Percentiles rank a stretch among this genome's conserved stretches.
Evolutionary conservation across 2,113 vertebrate species (phyloP).

Genomic region (Cheirogaleus medius): DNA sequence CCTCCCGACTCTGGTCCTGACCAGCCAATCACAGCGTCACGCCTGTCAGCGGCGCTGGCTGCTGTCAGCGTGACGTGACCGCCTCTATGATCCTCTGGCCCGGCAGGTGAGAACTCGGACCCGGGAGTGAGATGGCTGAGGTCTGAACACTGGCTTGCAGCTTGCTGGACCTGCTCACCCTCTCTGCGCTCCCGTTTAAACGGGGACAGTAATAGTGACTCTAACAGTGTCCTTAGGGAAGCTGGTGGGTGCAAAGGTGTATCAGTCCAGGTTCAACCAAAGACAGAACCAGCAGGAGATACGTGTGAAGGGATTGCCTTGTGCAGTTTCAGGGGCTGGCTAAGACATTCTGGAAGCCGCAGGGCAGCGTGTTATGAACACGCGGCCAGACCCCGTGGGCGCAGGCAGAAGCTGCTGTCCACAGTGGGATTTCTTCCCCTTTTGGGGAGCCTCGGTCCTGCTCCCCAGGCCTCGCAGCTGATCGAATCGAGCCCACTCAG

Average conservation of each 20-base stretch:
- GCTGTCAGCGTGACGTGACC: accelerated
- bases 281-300: background rate
- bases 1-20: background rate
- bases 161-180: background rate
- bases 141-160: background rate
- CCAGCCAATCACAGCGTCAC: background rate
- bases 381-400: background rate
- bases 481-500: background rate
- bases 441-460: background rate
- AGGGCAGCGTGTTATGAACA: background rate
- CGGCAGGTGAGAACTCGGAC: background rate
- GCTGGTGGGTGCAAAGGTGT: background rate
- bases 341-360: background rate
- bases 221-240: background rate
- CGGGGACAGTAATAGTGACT: background rate
- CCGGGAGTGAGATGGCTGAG: background rate
- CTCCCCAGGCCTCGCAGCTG: background rate
- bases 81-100: background rate
- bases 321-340: background rate
- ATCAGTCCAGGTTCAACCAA: background rate
- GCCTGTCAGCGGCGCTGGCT: accelerated
- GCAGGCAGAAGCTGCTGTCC: background rate
- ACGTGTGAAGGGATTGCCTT: background rate
- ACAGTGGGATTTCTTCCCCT: background rate
- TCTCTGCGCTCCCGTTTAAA: background rate